Conservation (phyloP, 2,113 vertebrate genomes). For the Pachypanchax playfairii region DNA sequence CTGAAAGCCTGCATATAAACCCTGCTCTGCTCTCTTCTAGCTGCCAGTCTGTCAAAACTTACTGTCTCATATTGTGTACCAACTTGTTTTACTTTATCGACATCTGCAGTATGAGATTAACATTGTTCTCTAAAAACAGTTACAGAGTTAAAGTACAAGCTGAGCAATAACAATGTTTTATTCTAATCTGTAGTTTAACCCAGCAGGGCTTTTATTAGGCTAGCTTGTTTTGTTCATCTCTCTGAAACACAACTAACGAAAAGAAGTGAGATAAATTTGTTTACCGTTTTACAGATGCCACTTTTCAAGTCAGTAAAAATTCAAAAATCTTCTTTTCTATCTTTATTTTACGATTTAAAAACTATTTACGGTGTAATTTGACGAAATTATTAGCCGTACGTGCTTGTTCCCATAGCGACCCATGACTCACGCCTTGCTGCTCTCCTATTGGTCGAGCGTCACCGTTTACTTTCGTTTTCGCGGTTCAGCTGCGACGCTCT, state of each 20-base stretch:
- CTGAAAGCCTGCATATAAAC: too few relatives aligned
- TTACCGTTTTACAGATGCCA: background rate
- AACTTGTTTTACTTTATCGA: too few relatives aligned
- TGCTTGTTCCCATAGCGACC: conserved; percentile 6
- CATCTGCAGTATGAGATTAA: too few relatives aligned
- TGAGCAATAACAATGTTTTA: too few relatives aligned
- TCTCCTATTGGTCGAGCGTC: conserved; percentile 27
- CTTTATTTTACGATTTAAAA: background rate
- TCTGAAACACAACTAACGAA: background rate
- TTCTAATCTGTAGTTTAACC: too few relatives aligned
- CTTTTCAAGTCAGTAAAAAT: background rate
- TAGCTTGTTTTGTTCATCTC: background rate
- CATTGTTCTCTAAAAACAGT: too few relatives aligned
- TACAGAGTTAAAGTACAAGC: background rate
- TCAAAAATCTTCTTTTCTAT: background rate
- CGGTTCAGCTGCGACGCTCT: background rate
- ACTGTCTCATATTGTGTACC: too few relatives aligned
- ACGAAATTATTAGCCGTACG: background rate
- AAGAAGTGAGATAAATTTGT: background rate
- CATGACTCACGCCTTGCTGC: background rate
- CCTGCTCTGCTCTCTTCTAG: too few relatives aligned
- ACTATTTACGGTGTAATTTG: background rate
- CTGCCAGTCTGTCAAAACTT: too few relatives aligned
- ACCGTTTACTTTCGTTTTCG: conserved; percentile 18
- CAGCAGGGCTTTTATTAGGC: too few relatives aligned